Conservation (phyloP, 2,888 invertebrate genomes). For the Pristionchus mayeri region DNA sequence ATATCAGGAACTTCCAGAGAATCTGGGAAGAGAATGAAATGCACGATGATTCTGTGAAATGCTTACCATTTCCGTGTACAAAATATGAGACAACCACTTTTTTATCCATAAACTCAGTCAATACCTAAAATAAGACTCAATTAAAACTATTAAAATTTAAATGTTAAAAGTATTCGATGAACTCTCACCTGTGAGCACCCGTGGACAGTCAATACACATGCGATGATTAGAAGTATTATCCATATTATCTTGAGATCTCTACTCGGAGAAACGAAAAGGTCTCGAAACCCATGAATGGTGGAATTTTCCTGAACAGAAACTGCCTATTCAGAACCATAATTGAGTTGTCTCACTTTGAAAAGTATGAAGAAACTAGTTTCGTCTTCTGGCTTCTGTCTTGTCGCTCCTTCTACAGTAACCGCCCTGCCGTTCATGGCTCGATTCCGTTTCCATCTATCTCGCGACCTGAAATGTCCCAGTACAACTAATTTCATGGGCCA, state of each 20-base stretch:
- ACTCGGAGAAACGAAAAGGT: constrained; percentile 58
- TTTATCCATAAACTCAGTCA: constrained; percentile 58
- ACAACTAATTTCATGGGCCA: not conserved
- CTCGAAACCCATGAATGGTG: constrained; percentile 67
- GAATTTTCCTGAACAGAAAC: constrained; percentile 60
- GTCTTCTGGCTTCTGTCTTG: not conserved
- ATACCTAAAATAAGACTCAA: constrained; percentile 51
- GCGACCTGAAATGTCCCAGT: not conserved
- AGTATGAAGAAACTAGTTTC: constrained; percentile 39
- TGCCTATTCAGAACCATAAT: not conserved
- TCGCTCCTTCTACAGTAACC: constrained; percentile 1
- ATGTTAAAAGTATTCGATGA: not conserved
- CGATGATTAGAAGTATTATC: constrained; percentile 59
- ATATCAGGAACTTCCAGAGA: constrained; percentile 68
- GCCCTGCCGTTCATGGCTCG: constrained; percentile 3
- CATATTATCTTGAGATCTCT: constrained; percentile 57
- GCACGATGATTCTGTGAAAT: not conserved
- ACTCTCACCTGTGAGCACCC: constrained; percentile 55
- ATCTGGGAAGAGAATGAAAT: constrained; percentile 45
- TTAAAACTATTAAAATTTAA: too few species aligned
- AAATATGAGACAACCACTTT: constrained; percentile 70
- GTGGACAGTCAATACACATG: constrained; percentile 58
- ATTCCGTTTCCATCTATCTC: constrained; percentile 35
- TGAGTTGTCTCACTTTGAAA: not conserved
- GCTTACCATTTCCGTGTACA: constrained; percentile 61